phyloP scores from a whole-genome alignment of 2,888 invertebrate species.

The Bellardia bayeri region DNA sequence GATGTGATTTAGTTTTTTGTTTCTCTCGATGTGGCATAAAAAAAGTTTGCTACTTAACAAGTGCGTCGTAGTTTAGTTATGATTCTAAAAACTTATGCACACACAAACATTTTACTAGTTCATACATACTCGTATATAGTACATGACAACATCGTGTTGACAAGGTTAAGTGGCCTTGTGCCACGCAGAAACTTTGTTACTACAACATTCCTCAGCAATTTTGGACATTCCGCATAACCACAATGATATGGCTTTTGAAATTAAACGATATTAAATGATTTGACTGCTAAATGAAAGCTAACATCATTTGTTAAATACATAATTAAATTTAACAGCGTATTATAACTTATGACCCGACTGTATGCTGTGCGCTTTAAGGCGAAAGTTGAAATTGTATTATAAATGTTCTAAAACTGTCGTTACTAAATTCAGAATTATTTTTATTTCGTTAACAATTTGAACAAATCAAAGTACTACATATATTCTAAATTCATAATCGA shows the following conservation, averaged over 20 bases:
- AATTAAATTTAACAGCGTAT: not conserved
- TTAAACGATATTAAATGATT: conserved; percentile 2
- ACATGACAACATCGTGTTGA: not conserved
- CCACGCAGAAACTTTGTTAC: not conserved
- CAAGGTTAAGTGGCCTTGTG: not conserved
- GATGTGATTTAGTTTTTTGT: conserved; percentile 2
- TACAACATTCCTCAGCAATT: not conserved
- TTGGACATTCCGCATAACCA: not conserved
- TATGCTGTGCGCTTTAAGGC: too few species aligned
- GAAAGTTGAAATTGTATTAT: too few species aligned
- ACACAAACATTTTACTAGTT: not conserved
- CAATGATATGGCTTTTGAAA: not conserved
- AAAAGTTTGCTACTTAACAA: not conserved
- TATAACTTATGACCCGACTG: not conserved
- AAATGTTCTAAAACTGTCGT: too few species aligned
- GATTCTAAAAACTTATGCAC: not conserved
- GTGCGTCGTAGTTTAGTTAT: not conserved
- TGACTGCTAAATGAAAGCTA: not conserved
- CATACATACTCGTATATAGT: not conserved
- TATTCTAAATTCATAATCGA: too few species aligned
- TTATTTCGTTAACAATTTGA: too few species aligned
- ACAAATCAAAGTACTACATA: too few species aligned
- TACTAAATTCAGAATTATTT: too few species aligned
- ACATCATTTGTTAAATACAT: not conserved
- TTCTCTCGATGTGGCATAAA: not conserved